Conservation (phyloP, 1,140 invertebrate genomes). For the Teleopsis dalmanni region DNA sequence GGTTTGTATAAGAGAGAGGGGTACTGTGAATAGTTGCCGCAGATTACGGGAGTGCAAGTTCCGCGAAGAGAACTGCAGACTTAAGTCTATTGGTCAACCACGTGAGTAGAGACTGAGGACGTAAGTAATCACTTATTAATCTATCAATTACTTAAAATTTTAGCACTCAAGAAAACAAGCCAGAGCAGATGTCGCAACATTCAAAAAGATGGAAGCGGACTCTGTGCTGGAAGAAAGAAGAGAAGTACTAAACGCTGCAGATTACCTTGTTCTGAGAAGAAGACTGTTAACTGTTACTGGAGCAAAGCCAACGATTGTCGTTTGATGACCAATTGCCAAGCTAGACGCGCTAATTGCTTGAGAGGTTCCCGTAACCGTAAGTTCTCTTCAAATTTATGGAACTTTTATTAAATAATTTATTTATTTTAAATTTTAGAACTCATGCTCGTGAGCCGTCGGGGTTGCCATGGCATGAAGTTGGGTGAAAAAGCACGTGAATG, state of each 20-base stretch:
- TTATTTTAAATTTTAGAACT: not conserved
- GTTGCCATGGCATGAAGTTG: not conserved
- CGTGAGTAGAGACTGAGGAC: not conserved
- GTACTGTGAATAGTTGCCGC: not conserved
- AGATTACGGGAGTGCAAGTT: not conserved
- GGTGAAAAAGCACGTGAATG: no score
- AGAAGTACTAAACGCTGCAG: no score
- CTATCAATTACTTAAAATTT: not conserved
- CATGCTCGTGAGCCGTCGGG: not conserved
- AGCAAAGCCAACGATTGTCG: not conserved
- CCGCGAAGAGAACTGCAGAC: not conserved
- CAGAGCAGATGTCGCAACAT: no score
- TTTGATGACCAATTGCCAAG: slow-evolving; percentile 1
- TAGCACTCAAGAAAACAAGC: not conserved
- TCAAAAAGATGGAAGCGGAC: no score
- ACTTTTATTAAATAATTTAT: not conserved
- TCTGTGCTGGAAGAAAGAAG: not conserved
- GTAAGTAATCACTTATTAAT: no score
- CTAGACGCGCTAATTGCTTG: not conserved
- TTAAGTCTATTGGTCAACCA: not conserved
- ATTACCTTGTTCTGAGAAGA: not conserved
- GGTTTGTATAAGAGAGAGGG: not conserved
- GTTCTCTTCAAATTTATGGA: not conserved
- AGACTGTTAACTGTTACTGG: not conserved
- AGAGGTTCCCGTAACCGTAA: not conserved